phyloP scores from a whole-genome alignment of 2,113 vertebrate genomes.

The Rhea americana region DNA sequence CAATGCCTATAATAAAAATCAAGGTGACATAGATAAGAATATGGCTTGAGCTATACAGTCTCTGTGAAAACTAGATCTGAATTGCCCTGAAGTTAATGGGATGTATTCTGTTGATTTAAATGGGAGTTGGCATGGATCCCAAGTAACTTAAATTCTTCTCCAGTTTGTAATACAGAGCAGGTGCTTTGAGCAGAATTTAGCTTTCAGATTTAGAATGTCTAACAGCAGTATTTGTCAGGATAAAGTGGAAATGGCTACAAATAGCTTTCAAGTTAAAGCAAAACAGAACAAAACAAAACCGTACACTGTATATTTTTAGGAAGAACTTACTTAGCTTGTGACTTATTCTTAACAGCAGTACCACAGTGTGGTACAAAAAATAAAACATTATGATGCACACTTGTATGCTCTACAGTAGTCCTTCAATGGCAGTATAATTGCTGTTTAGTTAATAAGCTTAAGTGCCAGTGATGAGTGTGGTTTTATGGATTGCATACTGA shows the following conservation, averaged over 20 bases:
- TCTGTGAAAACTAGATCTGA: not conserved
- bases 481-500: constrained; percentile 65
- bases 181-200: not conserved
- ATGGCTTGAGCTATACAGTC: not conserved
- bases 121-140: not conserved
- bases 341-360: constrained; percentile 19
- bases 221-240: not conserved
- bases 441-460: constrained; percentile 70
- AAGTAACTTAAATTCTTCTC: not conserved
- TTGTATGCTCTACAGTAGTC: constrained; percentile 18
- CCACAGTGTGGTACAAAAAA: not conserved
- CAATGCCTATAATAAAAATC: not conserved
- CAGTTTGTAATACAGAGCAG: not conserved
- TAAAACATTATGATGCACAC: not conserved
- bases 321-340: constrained; percentile 19
- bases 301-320: not conserved
- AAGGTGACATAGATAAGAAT: not conserved
- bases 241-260: not conserved
- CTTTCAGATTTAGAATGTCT: not conserved
- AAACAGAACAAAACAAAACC: not conserved
- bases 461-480: constrained; percentile 50
- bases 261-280: not conserved
- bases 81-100: not conserved
- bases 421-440: constrained; percentile 58
- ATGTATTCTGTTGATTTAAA: not conserved